Percentiles rank a stretch among this genome's conserved stretches.
These are phyloP conservation scores for Galbula dea DNA, from an alignment of 2,113 vertebrate species.

Conservation along the genomic window DNA sequence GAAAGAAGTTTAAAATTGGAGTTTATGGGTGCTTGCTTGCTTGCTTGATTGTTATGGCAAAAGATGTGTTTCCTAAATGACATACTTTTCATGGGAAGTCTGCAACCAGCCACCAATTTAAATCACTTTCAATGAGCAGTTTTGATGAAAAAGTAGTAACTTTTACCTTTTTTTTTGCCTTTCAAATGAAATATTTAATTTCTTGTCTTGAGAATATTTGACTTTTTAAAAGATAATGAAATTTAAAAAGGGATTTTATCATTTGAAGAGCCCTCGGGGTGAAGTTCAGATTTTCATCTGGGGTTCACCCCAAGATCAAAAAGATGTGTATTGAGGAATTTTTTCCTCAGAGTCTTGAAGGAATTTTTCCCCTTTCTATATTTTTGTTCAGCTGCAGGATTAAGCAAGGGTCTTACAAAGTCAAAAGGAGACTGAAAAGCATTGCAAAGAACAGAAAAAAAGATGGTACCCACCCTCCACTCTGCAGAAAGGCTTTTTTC, in stretches of 20 bases:
- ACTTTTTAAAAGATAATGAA: background rate
- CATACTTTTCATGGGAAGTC: fast-evolving
- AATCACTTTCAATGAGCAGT: background rate
- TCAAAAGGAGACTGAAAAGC: background rate
- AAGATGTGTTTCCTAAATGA: background rate
- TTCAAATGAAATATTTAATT: background rate
- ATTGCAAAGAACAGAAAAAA: background rate
- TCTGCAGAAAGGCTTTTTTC: background rate
- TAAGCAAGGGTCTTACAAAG: background rate
- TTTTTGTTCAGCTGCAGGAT: background rate
- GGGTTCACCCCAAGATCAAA: background rate
- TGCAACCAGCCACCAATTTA: background rate
- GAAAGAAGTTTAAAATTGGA: background rate
- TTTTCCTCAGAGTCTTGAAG: background rate
- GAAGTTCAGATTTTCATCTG: background rate
- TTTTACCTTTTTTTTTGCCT: background rate
- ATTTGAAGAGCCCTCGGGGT: background rate
- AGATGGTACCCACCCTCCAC: background rate
- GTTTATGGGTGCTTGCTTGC: background rate
- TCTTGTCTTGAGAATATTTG: background rate
- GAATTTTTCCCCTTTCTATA: background rate
- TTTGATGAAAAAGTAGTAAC: background rate
- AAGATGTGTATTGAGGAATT: background rate
- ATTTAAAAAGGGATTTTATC: background rate
- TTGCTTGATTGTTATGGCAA: background rate